Conservation (phyloP, 2,888 invertebrate species). For the Lasius platythorax region DNA sequence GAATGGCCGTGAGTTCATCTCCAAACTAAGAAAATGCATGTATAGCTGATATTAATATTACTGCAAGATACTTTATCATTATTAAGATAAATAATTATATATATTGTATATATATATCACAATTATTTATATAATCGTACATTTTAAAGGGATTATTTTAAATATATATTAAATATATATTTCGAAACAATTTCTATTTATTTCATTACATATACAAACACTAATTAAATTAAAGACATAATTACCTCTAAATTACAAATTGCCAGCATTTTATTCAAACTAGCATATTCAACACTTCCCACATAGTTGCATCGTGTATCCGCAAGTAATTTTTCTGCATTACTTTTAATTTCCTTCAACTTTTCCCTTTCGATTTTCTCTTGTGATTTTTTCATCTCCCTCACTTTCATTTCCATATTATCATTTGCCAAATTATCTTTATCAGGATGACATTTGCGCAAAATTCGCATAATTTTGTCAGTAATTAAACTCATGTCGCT, state of each 20-base stretch:
- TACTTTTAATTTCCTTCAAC: constrained; percentile 49
- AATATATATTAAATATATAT: constrained; percentile 1
- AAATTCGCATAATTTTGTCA: constrained; percentile 60
- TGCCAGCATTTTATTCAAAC: constrained; percentile 79
- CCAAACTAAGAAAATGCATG: constrained; percentile 47
- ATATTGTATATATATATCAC: background rate
- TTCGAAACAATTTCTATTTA: background rate
- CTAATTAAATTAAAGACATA: background rate
- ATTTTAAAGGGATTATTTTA: background rate
- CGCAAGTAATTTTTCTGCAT: constrained; percentile 62
- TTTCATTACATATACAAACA: background rate
- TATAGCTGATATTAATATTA: background rate
- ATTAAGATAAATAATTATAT: background rate
- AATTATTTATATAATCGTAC: background rate
- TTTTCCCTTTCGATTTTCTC: constrained; percentile 24
- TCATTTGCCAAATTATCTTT: background rate
- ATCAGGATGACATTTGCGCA: constrained; percentile 40
- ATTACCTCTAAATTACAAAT: constrained; percentile 74
- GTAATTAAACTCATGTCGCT: background rate
- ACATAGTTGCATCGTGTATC: constrained; percentile 54
- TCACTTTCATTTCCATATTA: background rate
- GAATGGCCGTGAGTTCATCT: constrained; percentile 78
- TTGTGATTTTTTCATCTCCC: background rate
- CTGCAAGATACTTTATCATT: background rate
- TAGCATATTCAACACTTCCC: constrained; percentile 76